These are phyloP conservation scores for Epinephelus lanceolatus DNA, from an alignment of 2,113 vertebrate species.

Conservation along the genomic window DNA sequence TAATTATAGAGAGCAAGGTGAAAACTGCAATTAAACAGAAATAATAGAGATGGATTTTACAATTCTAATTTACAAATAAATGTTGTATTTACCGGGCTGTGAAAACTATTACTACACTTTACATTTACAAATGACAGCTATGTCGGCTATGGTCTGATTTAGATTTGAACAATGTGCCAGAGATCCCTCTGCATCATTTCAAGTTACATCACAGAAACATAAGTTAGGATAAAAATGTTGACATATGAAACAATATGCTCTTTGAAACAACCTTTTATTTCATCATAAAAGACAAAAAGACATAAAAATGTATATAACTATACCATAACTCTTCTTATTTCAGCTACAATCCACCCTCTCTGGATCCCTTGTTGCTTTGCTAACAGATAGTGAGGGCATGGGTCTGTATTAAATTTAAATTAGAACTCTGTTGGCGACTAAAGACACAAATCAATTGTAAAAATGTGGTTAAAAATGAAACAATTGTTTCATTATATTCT, in stretches of 20 bases:
- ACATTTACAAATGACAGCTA: not conserved
- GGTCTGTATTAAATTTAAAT: constrained; percentile 9
- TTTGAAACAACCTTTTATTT: constrained; percentile 75
- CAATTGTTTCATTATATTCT: not conserved
- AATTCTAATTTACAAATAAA: not conserved
- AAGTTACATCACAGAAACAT: not conserved
- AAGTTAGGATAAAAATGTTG: not conserved
- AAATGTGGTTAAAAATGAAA: not conserved
- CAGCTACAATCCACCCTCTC: constrained; percentile 51
- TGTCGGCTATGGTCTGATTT: not conserved
- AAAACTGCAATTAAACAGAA: not conserved
- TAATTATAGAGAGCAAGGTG: not conserved
- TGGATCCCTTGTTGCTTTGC: constrained; percentile 26
- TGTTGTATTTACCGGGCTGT: not conserved
- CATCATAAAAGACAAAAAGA: constrained; percentile 65
- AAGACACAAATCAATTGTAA: constrained; percentile 33
- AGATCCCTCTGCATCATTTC: not conserved
- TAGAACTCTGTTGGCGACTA: constrained; percentile 22
- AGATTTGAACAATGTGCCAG: not conserved
- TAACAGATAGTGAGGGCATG: constrained; percentile 10
- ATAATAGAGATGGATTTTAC: not conserved
- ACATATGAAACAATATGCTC: not conserved
- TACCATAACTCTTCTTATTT: constrained; percentile 15
- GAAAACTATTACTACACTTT: not conserved
- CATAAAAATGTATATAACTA: not conserved